These are phyloP conservation scores for Nicator chloris DNA, from an alignment of 2,113 vertebrate genomes.

Conservation along the genomic window DNA sequence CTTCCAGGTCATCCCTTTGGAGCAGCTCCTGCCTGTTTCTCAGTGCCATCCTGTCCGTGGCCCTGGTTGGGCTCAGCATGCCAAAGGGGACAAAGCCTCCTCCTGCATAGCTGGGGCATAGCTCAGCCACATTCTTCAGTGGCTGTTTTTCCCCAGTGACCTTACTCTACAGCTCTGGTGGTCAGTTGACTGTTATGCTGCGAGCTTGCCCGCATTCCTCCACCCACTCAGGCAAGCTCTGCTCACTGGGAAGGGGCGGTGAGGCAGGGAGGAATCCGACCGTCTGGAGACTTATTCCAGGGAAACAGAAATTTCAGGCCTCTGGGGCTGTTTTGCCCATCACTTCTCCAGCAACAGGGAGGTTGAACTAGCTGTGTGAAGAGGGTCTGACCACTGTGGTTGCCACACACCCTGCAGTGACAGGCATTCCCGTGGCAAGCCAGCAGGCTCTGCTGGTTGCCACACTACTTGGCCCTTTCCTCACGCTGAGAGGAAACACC, in stretches of 20 bases:
- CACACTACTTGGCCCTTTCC: not conserved
- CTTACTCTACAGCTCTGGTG: conserved; percentile 46
- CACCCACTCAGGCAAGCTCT: conserved; percentile 58
- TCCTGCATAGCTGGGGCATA: conserved; percentile 49
- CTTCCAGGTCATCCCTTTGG: not conserved
- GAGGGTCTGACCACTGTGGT: not conserved
- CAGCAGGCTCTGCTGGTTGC: conserved; percentile 5
- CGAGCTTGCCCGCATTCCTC: conserved; percentile 47
- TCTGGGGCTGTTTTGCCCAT: conserved; percentile 36
- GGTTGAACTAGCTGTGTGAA: not conserved
- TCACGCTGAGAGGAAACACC: not conserved
- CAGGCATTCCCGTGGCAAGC: not conserved
- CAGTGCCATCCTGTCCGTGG: conserved; percentile 17
- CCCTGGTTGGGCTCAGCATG: conserved; percentile 1
- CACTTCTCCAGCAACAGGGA: not conserved
- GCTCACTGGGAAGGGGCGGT: conserved; percentile 32
- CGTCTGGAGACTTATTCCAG: conserved; percentile 31
- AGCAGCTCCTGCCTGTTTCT: not conserved
- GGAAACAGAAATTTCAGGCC: conserved; percentile 40
- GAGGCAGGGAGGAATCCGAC: conserved; percentile 32
- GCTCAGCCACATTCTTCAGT: conserved; percentile 53
- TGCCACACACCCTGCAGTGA: conserved; percentile 26
- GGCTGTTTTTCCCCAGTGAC: conserved; percentile 57
- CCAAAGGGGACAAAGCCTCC: conserved; percentile 52
- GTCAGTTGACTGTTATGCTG: conserved; percentile 60